Percentiles rank a stretch among this genome's conserved stretches.
Conservation (phyloP, 2,888 invertebrate species). For the Mesorhabditis spiculigera region DNA sequence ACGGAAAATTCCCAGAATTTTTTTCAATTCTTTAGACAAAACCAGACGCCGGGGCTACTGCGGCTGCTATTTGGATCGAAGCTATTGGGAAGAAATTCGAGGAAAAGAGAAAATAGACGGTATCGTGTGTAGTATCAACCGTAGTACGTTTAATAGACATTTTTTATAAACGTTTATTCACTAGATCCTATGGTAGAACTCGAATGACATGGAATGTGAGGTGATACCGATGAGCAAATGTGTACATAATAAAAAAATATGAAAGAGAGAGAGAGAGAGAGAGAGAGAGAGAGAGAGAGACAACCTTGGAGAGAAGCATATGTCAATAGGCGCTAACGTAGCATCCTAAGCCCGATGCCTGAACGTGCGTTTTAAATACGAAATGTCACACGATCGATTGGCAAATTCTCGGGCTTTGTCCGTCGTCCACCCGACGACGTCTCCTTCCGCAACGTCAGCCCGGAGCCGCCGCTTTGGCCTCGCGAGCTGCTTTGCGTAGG, state of each 20-base stretch:
- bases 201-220: not conserved
- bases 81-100: conserved; percentile 24
- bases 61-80: conserved; percentile 40
- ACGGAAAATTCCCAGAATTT: no score
- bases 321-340: no score
- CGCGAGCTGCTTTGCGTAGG: no score
- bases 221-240: not conserved
- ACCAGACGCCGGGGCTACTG: conserved; percentile 49
- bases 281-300: not conserved
- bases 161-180: no score
- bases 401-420: not conserved
- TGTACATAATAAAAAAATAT: not conserved
- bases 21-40: conserved; percentile 23
- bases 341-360: no score
- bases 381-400: not conserved
- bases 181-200: no score
- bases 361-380: no score
- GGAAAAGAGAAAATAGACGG: not conserved
- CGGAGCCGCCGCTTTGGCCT: no score
- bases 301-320: not conserved
- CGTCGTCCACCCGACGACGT: not conserved
- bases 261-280: not conserved
- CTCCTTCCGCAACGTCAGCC: not conserved
- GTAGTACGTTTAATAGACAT: no score
- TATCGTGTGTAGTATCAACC: no score